Evolutionary conservation across 2,888 invertebrate genomes (phyloP), one percentile per base, ranked within the genome.

Genomic region (Nesidiocoris tenuis): DNA sequence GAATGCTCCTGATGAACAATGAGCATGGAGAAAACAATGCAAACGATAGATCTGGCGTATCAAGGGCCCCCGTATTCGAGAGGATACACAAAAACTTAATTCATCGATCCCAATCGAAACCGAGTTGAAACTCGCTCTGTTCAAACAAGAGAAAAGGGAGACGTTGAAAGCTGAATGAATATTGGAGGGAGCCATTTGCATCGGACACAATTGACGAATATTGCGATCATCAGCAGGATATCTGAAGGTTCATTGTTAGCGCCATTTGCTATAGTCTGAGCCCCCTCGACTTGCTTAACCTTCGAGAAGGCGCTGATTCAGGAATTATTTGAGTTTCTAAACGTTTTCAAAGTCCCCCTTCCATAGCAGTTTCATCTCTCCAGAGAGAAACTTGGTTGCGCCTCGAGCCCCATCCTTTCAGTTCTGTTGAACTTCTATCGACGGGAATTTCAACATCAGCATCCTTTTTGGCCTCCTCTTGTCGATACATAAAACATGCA

Each of bases 251-350:
- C 67, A 67, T 67, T 67, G 67, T 67, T 67, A 67, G 55, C 19
- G 55, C 19, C 22, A 54, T 67, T 55, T 12, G 12, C 39, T 39
- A 7, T n/a, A 7, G 39, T 39, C 39, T 3, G 12, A 39, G 12
- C 39, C 39, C 39, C 39, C 12, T 67, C 67, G 55, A 67, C 54
- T 67, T 67, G 67, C 67, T 67, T 67, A 67, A 67, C 55, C 67
- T 56, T 56, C 55, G 67, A 67, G 55, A 67, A 67, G 56, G 56
- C n/a, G 67, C 67, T 67, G 67, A 67, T 67, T 56, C 67, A 7
- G 56, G 22, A 22, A 56, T 67, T 67, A 56, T 67, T 67, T 56
- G 67, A 67, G 67, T 67, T 67, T 67, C 54, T 39, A 39, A 39
- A 39, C 39, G 39, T 39, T 39, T 39, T 39, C 39, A 12, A 39